Evolutionary conservation across 2,888 invertebrate species (phyloP).

Genomic region (Epinotia ramella): DNA sequence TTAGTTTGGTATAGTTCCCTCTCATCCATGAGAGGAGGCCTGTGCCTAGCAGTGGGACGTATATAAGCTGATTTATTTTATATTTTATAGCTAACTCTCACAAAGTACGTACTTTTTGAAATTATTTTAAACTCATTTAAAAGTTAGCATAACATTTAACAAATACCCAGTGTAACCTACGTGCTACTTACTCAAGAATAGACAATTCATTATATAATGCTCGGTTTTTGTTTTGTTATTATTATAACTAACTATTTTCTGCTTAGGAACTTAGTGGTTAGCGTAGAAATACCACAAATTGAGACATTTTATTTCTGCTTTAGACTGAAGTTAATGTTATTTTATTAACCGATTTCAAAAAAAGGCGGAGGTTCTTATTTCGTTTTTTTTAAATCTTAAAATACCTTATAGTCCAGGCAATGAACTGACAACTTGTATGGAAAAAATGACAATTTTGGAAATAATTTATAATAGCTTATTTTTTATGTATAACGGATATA

Average conservation of each 20-base stretch:
- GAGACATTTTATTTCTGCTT: neutral
- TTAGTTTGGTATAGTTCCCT: no score
- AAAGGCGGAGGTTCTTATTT: no score
- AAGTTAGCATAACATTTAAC: neutral
- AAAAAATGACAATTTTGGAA: no score
- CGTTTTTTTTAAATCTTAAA: neutral
- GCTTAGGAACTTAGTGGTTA: neutral
- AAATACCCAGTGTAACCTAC: neutral
- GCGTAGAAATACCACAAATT: neutral
- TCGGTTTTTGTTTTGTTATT: no score
- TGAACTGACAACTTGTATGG: no score
- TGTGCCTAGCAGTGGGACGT: no score
- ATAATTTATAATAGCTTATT: no score
- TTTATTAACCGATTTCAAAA: neutral
- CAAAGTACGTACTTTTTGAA: neutral
- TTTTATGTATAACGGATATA: no score
- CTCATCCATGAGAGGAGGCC: no score
- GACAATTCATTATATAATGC: neutral
- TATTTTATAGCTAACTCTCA: no score
- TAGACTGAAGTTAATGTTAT: neutral
- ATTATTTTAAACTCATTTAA: neutral
- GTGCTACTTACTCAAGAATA: neutral
- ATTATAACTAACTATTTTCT: neutral
- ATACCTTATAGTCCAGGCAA: no score
- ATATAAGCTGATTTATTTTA: no score